These are phyloP conservation scores for Poicephalus gulielmi DNA, from an alignment of 2,113 vertebrate genomes.

Conservation along the genomic window DNA sequence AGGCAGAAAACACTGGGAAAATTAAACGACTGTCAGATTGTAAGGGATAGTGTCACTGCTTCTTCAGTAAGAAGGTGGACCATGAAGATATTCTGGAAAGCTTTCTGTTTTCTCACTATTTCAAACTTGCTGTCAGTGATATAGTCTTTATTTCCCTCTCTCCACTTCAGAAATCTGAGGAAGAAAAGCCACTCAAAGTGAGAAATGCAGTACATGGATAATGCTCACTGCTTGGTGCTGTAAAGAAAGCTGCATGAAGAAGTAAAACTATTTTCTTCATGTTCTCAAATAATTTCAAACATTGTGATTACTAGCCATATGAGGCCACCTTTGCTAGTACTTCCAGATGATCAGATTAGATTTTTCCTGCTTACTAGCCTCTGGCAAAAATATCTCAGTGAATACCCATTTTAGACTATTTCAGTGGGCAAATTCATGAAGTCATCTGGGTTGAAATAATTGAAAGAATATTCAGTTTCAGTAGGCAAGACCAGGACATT, in stretches of 20 bases:
- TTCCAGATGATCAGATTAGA: neutral
- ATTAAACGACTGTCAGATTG: neutral
- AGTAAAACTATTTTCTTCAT: neutral
- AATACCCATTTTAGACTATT: neutral
- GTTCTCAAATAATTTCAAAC: neutral
- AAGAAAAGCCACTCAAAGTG: neutral
- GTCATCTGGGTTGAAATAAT: neutral
- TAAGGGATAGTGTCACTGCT: neutral
- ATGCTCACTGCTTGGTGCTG: fast-evolving
- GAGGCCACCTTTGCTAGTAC: neutral
- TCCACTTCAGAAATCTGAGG: neutral
- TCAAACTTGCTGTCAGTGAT: neutral
- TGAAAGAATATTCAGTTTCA: neutral
- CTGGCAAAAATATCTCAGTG: neutral
- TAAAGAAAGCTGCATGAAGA: neutral
- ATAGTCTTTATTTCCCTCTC: neutral
- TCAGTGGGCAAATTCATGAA: neutral
- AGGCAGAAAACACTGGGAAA: neutral
- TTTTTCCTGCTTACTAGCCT: neutral
- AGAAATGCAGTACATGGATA: neutral
- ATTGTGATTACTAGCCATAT: neutral
- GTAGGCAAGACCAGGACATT: neutral
- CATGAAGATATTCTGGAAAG: neutral
- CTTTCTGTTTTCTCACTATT: neutral
- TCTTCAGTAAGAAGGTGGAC: neutral